Evolutionary conservation across 2,888 invertebrate species (phyloP).

Genomic region (Dascillus cervinus): DNA sequence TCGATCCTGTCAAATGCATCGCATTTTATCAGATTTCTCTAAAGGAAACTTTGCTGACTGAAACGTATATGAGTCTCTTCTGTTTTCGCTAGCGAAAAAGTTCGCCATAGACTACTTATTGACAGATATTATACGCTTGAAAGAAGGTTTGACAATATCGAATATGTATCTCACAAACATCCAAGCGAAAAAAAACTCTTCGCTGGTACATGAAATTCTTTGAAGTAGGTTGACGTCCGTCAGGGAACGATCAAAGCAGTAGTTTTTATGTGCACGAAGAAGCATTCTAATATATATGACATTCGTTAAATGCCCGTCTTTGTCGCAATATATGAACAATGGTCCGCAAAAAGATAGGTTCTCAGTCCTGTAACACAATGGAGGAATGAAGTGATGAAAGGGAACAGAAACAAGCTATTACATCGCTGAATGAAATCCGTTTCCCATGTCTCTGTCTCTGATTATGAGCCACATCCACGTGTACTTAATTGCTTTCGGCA

Average conservation of each 20-base stretch:
- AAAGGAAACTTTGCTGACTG: conserved; percentile 16
- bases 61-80: too few relatives aligned
- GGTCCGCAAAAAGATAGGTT: conserved; percentile 17
- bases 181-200: too few relatives aligned
- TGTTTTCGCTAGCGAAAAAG: too few relatives aligned
- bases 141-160: too few relatives aligned
- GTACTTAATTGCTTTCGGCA: too few relatives aligned
- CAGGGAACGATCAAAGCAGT: conserved; percentile 11
- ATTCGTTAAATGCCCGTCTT: conserved; percentile 20
- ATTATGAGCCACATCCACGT: too few relatives aligned
- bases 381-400: conserved; percentile 25
- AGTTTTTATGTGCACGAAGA: conserved; percentile 10
- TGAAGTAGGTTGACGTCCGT: too few relatives aligned
- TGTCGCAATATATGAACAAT: conserved; percentile 21
- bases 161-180: too few relatives aligned
- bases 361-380: conserved; percentile 16
- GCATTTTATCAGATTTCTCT: conserved; percentile 19
- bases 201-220: too few relatives aligned
- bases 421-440: conserved; percentile 8
- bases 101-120: too few relatives aligned
- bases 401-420: conserved; percentile 25
- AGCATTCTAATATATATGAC: conserved; percentile 17
- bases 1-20: conserved; percentile 19
- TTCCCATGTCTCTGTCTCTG: too few relatives aligned
- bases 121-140: too few relatives aligned